Conservation (phyloP, 2,113 vertebrate genomes). For the Pterocles burchelli region DNA sequence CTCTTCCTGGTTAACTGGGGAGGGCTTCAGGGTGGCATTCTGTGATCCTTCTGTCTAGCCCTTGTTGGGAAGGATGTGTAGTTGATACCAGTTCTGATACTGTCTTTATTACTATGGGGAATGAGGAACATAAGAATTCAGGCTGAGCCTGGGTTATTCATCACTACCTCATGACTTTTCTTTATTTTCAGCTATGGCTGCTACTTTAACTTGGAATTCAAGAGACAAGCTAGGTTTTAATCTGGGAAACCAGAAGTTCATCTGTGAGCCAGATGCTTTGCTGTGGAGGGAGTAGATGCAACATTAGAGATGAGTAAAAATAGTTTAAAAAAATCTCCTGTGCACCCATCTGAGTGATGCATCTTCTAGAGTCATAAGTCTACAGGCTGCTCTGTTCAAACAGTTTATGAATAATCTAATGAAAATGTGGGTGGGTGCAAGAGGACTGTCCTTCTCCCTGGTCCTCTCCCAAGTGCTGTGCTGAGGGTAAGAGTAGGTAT, state of each 20-base stretch:
- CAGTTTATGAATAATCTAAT: background rate
- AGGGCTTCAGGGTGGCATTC: background rate
- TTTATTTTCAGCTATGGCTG: background rate
- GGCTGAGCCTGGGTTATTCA: background rate
- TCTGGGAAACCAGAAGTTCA: background rate
- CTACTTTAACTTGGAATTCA: background rate
- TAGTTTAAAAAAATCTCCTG: background rate
- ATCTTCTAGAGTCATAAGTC: background rate
- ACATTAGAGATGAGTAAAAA: background rate
- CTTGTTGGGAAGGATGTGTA: background rate
- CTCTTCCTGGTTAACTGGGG: background rate
- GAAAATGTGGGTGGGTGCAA: background rate
- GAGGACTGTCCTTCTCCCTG: background rate
- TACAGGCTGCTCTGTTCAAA: background rate
- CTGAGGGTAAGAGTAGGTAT: background rate
- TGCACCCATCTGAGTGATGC: background rate
- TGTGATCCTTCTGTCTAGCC: background rate
- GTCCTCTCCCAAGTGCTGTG: background rate
- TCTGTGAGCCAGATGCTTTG: conserved; percentile 13
- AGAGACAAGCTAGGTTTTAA: background rate
- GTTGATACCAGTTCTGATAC: background rate
- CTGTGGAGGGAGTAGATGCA: background rate
- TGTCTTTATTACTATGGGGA: background rate
- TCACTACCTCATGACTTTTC: background rate
- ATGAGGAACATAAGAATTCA: background rate